Evolutionary conservation across 2,888 invertebrate genomes (phyloP).

Genomic region (Tholera decimalis): DNA sequence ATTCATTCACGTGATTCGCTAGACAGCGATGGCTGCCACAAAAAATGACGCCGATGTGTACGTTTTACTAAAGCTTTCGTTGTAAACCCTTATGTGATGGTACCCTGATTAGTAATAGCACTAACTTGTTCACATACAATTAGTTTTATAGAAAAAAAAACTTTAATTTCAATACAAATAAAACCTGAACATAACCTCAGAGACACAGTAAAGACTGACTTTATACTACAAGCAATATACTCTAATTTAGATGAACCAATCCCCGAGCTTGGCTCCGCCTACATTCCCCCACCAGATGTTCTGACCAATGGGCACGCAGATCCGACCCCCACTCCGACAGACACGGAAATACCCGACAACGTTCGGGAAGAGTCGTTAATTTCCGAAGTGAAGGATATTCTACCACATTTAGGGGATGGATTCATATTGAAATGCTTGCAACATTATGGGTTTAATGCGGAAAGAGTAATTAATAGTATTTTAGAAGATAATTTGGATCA

Average conservation of each 20-base stretch:
- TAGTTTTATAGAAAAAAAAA: too few species aligned
- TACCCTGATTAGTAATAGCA: too few species aligned
- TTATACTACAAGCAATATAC: constrained; percentile 89
- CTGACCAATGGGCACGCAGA: constrained; percentile 77
- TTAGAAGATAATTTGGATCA: constrained; percentile 93
- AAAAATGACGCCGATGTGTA: too few species aligned
- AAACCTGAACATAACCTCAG: constrained; percentile 75
- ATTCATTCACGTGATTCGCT: too few species aligned
- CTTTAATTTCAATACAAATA: neutral
- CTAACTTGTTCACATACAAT: too few species aligned
- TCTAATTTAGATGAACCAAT: constrained; percentile 85
- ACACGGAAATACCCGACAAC: constrained; percentile 84
- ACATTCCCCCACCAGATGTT: constrained; percentile 35
- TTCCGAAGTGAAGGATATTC: constrained; percentile 93
- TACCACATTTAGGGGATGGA: constrained; percentile 96
- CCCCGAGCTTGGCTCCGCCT: constrained; percentile 65
- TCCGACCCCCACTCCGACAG: constrained; percentile 69
- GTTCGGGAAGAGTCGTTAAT: constrained; percentile 89
- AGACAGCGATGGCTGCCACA: too few species aligned
- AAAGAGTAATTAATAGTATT: constrained; percentile 95
- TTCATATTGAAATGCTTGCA: constrained; percentile 94
- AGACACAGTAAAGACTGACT: constrained; percentile 90
- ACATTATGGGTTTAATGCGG: constrained; percentile 94
- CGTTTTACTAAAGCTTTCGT: too few species aligned
- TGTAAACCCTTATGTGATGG: too few species aligned